Percentiles rank a stretch among this genome's conserved stretches.
phyloP scores from a whole-genome alignment of 2,888 invertebrate species.

The Marasmarcha lunaedactyla region DNA sequence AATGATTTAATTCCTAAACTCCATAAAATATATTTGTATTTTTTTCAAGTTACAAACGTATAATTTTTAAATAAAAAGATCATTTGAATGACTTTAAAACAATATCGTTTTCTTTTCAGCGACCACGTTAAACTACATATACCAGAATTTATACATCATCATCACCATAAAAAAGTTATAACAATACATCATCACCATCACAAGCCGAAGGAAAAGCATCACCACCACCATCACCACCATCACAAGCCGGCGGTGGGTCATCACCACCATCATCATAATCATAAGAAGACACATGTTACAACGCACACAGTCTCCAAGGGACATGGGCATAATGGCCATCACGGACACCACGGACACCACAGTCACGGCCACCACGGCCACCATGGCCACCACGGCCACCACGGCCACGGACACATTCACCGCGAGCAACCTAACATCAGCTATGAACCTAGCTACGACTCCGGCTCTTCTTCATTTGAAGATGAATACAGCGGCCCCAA shows the following conservation, averaged over 20 bases:
- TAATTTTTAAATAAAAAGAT: too few relatives aligned
- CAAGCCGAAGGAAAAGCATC: slow-evolving; percentile 58
- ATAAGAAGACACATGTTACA: slow-evolving; percentile 41
- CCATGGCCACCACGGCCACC: slow-evolving; percentile 18
- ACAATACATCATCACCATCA: slow-evolving; percentile 68
- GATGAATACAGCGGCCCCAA: slow-evolving; percentile 31
- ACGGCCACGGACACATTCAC: slow-evolving; percentile 27
- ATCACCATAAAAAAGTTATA: slow-evolving; percentile 71
- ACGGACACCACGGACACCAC: slow-evolving; percentile 26
- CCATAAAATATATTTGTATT: too few relatives aligned
- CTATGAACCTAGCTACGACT: slow-evolving; percentile 26
- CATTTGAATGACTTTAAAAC: too few relatives aligned
- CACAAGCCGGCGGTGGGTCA: slow-evolving; percentile 29
- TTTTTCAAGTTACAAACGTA: too few relatives aligned
- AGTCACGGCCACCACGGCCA: slow-evolving; percentile 21
- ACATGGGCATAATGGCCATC: slow-evolving; percentile 21
- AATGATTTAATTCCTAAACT: too few relatives aligned
- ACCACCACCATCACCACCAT: slow-evolving; percentile 41
- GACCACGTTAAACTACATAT: slow-evolving; percentile 70
- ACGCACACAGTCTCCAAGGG: slow-evolving; percentile 35
- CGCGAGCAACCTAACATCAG: slow-evolving; percentile 27
- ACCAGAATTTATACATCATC: slow-evolving; percentile 71
- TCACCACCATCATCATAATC: slow-evolving; percentile 44
- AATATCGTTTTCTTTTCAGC: slow-evolving; percentile 51
- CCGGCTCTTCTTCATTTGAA: slow-evolving; percentile 27